Percentiles rank a stretch among this genome's conserved stretches.
These are phyloP conservation scores for Pollenia griseotomentosa DNA, from an alignment of 2,888 invertebrate species.

Conservation along the genomic window DNA sequence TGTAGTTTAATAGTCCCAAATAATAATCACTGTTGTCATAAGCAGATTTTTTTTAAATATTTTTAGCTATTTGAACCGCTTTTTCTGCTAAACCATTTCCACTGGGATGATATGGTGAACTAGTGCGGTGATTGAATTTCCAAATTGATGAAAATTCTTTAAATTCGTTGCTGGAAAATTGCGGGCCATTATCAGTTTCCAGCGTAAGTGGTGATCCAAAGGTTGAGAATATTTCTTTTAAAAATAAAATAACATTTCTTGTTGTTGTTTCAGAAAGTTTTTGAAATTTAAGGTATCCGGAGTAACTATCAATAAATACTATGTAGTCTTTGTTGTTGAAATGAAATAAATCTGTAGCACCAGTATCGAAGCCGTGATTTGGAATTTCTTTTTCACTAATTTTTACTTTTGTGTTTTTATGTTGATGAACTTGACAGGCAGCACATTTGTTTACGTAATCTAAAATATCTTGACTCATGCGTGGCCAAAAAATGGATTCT, in stretches of 20 bases:
- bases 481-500: constrained; percentile 18
- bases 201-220: neutral
- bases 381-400: constrained; percentile 3
- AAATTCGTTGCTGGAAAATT: constrained; percentile 3
- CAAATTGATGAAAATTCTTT: constrained; percentile 9
- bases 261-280: constrained; percentile 1
- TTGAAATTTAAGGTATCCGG: neutral
- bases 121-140: constrained; percentile 23
- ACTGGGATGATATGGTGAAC: neutral
- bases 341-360: constrained; percentile 2
- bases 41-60: too few species aligned
- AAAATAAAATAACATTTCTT: neutral
- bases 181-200: constrained; percentile 12
- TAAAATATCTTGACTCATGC: neutral
- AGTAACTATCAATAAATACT: neutral
- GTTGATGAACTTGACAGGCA: neutral
- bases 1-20: too few species aligned
- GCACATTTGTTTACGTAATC: neutral
- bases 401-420: constrained; percentile 3
- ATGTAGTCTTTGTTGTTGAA: constrained; percentile 6
- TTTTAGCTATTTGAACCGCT: constrained; percentile 20
- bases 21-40: too few species aligned
- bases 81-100: constrained; percentile 26
- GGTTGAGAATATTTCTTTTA: constrained; percentile 1
- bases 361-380: neutral